Evolutionary conservation across 2,888 invertebrate genomes (phyloP), one percentile per base, ranked within the genome.

Genomic region (Thereva nobilitata): DNA sequence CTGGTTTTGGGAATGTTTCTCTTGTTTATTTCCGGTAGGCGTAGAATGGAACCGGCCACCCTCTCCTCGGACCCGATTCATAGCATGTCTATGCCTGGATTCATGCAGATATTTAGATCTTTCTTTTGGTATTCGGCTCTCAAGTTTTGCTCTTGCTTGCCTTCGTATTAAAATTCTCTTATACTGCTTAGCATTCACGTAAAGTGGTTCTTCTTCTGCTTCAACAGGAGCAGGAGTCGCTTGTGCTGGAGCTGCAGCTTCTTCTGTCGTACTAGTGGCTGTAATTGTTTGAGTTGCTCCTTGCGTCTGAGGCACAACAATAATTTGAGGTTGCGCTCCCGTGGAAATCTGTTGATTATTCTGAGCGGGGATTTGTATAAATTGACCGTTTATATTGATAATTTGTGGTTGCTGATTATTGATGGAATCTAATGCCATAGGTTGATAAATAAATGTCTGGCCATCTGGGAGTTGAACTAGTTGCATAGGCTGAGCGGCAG

Each of bases 171-270:
- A 83, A 76, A 99, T 99, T 69, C 97, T 86, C 77, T 95, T 91
- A 83, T 98, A 99, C 79, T 99, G 99, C 76, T 97, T 92, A 34
- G 97, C 97, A 83, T 99, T 99, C 0, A 99, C 99, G 79, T 98
- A 99, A 12, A 99, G 83, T 0, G 98, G 95, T 75, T 97, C 97
- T 77, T 97, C 97, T 78, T 97, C 97, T 0, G 77, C 75, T 61
- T 81, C 81, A 0, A 76, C 76, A 54, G 78, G 76, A 37, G 68
- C 73, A 6, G 10, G 68, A 55, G 35, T 35, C 42, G 41, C 53
- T n/a, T 49, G 7, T 9, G 38, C 53, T n/a, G 59, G 45, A 8
- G 67, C 50, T 8, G 68, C 45, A 45, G 63, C 37, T 5, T 68
- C 56, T 4, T 47, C 50, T 41, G 54, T 41, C 44, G 55, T 49